These are phyloP conservation scores for Premnoplex brunnescens DNA, from an alignment of 2,797 vertebrate species.

Conservation along the genomic window DNA sequence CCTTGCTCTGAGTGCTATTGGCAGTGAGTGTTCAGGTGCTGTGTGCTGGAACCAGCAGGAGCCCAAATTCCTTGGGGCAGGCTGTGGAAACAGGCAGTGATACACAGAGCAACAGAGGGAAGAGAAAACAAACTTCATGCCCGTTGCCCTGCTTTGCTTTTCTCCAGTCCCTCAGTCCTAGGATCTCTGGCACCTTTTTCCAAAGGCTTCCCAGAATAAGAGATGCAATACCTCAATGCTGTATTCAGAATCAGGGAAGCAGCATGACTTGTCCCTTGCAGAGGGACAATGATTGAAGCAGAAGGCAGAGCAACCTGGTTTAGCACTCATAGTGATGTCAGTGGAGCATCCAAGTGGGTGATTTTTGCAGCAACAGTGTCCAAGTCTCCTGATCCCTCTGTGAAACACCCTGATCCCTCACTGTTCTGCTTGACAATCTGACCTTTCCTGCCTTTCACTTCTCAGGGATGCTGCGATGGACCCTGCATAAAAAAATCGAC, in stretches of 20 bases:
- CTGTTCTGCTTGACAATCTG: not conserved
- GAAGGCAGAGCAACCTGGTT: not conserved
- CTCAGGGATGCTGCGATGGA: conserved; percentile 93
- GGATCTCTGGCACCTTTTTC: not conserved
- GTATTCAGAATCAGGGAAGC: not conserved
- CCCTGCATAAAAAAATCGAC: conserved; percentile 90
- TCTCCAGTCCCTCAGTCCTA: not conserved
- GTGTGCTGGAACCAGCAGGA: not conserved
- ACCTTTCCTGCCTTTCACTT: not conserved
- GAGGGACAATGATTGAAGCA: not conserved
- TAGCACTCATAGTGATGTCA: not conserved
- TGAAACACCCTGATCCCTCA: rapidly evolving
- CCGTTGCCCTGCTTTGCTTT: not conserved
- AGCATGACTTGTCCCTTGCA: not conserved
- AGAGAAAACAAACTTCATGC: not conserved
- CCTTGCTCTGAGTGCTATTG: not conserved
- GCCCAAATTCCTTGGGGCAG: not conserved
- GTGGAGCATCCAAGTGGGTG: not conserved
- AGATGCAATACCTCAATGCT: rapidly evolving
- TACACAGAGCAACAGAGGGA: not conserved
- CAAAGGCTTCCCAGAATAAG: not conserved
- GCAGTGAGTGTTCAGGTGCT: not conserved
- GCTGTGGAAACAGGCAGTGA: not conserved
- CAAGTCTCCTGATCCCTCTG: not conserved
- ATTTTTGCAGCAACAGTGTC: not conserved